Evolutionary conservation across 1,140 invertebrate genomes (phyloP).

Genomic region (Rhyacophila brunnea): DNA sequence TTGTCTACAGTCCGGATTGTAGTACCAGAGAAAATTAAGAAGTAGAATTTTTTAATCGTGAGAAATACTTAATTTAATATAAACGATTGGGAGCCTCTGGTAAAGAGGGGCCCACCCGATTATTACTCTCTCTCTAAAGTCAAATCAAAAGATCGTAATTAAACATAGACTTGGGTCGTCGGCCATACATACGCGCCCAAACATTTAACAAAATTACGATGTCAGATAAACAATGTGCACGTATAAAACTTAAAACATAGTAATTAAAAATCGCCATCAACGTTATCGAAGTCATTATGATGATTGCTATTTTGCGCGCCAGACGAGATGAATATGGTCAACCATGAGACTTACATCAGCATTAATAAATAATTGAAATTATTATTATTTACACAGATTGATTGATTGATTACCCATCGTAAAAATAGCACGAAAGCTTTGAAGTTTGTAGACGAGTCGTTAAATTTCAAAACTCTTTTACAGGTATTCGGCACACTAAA

Average conservation of each 20-base stretch:
- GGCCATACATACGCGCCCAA: neutral
- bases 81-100: too few species aligned
- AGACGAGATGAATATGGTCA: neutral
- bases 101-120: neutral
- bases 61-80: too few species aligned
- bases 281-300: neutral
- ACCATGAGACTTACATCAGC: neutral
- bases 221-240: slow-evolving; percentile 12
- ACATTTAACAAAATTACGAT: slow-evolving; percentile 16
- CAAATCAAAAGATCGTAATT: slow-evolving; percentile 15
- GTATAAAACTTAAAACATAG: slow-evolving; percentile 20
- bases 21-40: too few species aligned
- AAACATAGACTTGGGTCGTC: slow-evolving; percentile 17
- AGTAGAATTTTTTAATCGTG: too few species aligned
- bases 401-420: slow-evolving; percentile 15
- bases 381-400: slow-evolving; percentile 11
- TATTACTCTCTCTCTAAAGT: slow-evolving; percentile 13
- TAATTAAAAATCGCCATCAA: slow-evolving; percentile 22
- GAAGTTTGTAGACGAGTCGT: too few species aligned
- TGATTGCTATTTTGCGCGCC: neutral
- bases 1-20: too few species aligned
- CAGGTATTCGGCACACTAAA: too few species aligned
- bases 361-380: slow-evolving; percentile 25
- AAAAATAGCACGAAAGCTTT: too few species aligned
- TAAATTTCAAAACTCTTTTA: too few species aligned